Base-by-base conservation (phyloP, 1,140 invertebrate species). In the Rhopalosiphum maidis region DNA sequence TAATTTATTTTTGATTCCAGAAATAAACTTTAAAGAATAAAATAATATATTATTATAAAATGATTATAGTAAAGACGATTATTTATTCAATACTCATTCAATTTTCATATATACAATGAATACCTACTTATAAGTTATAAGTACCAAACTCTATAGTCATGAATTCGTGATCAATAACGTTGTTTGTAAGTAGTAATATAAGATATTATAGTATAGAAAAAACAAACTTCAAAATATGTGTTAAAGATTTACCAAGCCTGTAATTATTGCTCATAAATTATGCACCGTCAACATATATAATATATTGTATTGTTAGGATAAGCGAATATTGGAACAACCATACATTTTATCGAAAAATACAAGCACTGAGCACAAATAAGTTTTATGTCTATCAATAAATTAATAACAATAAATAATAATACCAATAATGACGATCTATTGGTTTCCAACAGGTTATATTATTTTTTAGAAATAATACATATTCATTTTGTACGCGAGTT, bases 1-100 rank as follows among this genome's bases (percentile, higher is more conserved):
- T 18, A 22, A 18, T n/a, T 77, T n/a, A 6, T 18, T n/a, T 77
- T 77, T 77, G 15, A 77, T n/a, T 77, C 15, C 15, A 5, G n/a
- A n/a, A n/a, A 77, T 77, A 1, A 77, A 77, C 11, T 18, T 77
- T 77, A n/a, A 68, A 54, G 23, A 68, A 68, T n/a, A n/a, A 6
- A n/a, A 77, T 77, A 77, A 77, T 77, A 18, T 77, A 77, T 68
- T 68, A n/a, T 77, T 77, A 77, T 77, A 68, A n/a, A 68, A 68
- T n/a, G 8, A 68, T 30, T 68, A 18, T 77, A 21, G 60, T n/a
- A 18, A 77, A 77, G 11, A 77, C n/a, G 60, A 77, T 77, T 77
- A 77, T 77, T 77, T 77, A 18, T 4, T 5, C 5, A n/a, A n/a
- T 77, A 18, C 15, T 5, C 5, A n/a, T 77, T 77, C n/a, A n/a